Evolutionary conservation across 2,888 invertebrate genomes (phyloP), one percentile per base, ranked within the genome.

Genomic region (Entomobrya multifasciata): DNA sequence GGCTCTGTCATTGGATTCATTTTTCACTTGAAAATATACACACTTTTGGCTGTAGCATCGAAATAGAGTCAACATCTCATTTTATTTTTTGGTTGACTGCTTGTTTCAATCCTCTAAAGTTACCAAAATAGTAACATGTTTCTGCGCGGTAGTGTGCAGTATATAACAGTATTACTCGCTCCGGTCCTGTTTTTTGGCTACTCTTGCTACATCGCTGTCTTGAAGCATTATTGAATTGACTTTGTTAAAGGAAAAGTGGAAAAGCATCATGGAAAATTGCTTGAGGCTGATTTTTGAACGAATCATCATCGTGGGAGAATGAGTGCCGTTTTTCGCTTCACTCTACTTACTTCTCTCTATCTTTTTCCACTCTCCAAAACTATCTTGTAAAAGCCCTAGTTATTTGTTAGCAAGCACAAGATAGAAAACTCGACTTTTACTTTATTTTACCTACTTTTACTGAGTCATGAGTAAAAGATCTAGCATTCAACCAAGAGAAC

Each of bases 371-470:
- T 8, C 76, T 13, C 20, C 8, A 1, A 60, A 1, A 27, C 47
- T 72, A 22, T 22, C 17, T 47, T n/a, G 55, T 25, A 27, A 27
- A n/a, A 60, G 77, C 0, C 55, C 41, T 41, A 67, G 55, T 65
- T 81, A 81, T 81, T 81, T 57, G 70, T 70, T 55, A 55, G 25
- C 62, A 49, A 55, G n/a, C 27, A 44, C 11, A 77, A 60, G 60
- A 13, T n/a, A n/a, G n/a, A n/a, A n/a, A n/a, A n/a, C n/a, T 20
- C 17, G 36, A 41, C 55, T 77, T 77, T 41, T 79, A 41, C 62
- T 81, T 60, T 60, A 60, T 81, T 82, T 82, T 82, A 82, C 82
- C 82, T 44, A 82, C 27, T 81, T 81, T 67, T 22, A 60, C 27
- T 27, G n/a, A n/a, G n/a, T n/a, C 27, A 6, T 20, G 15, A 49